Conservation (phyloP, 2,888 invertebrate genomes). For the Phasia obesa region DNA sequence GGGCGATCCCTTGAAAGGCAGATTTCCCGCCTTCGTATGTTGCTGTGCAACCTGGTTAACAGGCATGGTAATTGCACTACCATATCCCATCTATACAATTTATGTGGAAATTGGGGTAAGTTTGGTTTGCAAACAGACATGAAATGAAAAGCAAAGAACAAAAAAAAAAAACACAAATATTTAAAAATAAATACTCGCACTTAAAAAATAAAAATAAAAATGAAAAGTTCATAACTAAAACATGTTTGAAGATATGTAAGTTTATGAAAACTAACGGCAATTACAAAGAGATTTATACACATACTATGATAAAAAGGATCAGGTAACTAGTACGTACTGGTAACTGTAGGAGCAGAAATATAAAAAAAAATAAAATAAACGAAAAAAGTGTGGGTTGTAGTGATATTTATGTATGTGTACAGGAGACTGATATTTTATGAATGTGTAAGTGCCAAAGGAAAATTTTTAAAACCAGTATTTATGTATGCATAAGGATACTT, state of each 20-base stretch:
- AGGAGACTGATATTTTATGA: no score
- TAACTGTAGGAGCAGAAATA: neutral
- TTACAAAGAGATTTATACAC: neutral
- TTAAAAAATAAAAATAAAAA: neutral
- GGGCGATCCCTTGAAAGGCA: slow-evolving; percentile 85
- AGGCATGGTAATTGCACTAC: slow-evolving; percentile 87
- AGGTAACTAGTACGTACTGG: neutral
- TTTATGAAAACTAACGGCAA: neutral
- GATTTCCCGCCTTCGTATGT: slow-evolving; percentile 87
- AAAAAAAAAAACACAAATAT: neutral
- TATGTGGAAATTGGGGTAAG: slow-evolving; percentile 88
- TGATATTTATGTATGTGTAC: neutral
- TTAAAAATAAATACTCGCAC: neutral
- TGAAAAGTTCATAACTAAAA: neutral
- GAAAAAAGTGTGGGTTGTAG: neutral
- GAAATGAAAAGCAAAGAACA: neutral
- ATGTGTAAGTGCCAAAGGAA: no score
- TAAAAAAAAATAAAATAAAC: neutral
- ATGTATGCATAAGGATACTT: no score
- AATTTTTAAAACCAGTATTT: no score
- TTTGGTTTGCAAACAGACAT: slow-evolving; percentile 61
- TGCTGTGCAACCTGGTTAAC: slow-evolving; percentile 88
- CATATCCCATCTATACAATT: slow-evolving; percentile 88
- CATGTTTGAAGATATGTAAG: neutral
- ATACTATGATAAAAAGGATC: no score